Conservation (phyloP, 1,140 invertebrate species). For the Bradysia coprophila region DNA sequence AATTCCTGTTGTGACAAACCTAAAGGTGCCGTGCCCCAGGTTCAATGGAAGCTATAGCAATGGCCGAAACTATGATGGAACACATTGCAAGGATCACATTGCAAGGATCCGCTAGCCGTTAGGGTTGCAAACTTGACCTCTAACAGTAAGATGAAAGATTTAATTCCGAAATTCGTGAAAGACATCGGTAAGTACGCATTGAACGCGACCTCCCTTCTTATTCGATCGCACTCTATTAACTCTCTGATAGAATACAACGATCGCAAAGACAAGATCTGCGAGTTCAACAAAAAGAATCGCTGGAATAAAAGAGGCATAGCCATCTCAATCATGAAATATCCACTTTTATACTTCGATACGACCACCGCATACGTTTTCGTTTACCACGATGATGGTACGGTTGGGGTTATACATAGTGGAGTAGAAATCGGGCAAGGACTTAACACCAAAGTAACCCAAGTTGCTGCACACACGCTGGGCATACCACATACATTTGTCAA, state of each 20-base stretch:
- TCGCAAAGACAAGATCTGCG: slow-evolving; percentile 27
- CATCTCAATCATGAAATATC: slow-evolving; percentile 35
- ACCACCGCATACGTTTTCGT: slow-evolving; percentile 32
- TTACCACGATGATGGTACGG: too few species aligned
- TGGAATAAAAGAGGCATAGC: slow-evolving; percentile 31
- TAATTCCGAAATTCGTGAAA: slow-evolving; percentile 15
- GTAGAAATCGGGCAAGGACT: not conserved
- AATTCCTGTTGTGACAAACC: slow-evolving; percentile 43
- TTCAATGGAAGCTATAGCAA: slow-evolving; percentile 37
- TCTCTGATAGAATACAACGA: slow-evolving; percentile 26
- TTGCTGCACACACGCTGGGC: too few species aligned
- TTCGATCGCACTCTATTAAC: not conserved
- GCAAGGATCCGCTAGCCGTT: slow-evolving; percentile 46
- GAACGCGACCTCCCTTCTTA: not conserved
- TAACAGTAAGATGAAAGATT: slow-evolving; percentile 19
- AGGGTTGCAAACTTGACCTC: slow-evolving; percentile 36
- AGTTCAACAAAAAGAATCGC: slow-evolving; percentile 26
- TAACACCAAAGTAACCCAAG: slow-evolving; percentile 24
- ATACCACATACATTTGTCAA: too few species aligned
- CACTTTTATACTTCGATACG: slow-evolving; percentile 25
- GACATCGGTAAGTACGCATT: slow-evolving; percentile 6
- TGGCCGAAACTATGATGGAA: slow-evolving; percentile 64
- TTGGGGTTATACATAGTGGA: not conserved
- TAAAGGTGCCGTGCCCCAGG: slow-evolving; percentile 41
- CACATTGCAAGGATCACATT: slow-evolving; percentile 49